Conservation (phyloP, 2,113 vertebrate species). For the Sinocyclocheilus grahami region DNA sequence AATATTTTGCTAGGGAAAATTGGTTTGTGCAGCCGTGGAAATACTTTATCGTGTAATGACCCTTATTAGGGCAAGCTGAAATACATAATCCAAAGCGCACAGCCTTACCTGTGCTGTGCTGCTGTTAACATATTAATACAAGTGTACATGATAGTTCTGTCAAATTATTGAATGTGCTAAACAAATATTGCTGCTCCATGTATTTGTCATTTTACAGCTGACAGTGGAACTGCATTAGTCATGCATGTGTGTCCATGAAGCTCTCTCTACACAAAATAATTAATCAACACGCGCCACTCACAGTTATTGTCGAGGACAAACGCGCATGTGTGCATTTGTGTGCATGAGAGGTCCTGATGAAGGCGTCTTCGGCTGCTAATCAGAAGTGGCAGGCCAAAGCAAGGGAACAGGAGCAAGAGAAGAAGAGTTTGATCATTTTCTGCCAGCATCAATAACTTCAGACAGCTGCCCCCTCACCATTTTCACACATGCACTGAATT, state of each 20-base stretch:
- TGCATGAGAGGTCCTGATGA: constrained; percentile 43
- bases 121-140: constrained; percentile 39
- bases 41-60: not conserved
- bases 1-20: constrained; percentile 9
- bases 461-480: constrained; percentile 38
- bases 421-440: constrained; percentile 61
- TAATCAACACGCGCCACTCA: constrained; percentile 19
- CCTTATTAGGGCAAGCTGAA: constrained; percentile 17
- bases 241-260: constrained; percentile 28
- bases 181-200: constrained; percentile 14
- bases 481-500: constrained; percentile 39
- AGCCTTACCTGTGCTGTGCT: not conserved
- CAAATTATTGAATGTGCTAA: constrained; percentile 20
- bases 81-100: not conserved
- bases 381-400: constrained; percentile 56
- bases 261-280: constrained; percentile 32
- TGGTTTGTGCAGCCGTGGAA: constrained; percentile 7
- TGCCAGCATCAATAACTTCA: constrained; percentile 59
- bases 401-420: constrained; percentile 57
- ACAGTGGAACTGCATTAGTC: constrained; percentile 16
- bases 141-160: constrained; percentile 2
- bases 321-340: not conserved
- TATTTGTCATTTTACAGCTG: constrained; percentile 14
- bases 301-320: constrained; percentile 5
- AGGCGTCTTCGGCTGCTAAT: constrained; percentile 51